Evolutionary conservation across 2,797 vertebrate genomes (phyloP).

Genomic region (Hylomyscus alleni): DNA sequence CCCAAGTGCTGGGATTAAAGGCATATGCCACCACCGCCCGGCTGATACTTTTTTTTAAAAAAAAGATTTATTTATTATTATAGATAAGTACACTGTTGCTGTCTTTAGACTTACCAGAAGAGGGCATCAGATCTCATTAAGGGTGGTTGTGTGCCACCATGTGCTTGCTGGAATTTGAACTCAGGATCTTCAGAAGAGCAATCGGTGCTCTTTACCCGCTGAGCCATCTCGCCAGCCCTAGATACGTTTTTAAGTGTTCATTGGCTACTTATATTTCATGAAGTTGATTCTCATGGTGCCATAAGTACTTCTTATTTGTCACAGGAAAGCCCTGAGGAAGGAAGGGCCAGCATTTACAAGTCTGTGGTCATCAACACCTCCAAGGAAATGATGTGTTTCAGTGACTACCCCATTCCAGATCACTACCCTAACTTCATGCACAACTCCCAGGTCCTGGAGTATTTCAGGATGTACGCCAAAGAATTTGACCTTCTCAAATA

Average conservation of each 20-base stretch:
- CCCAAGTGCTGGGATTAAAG: too few species aligned
- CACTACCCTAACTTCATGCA: conserved; percentile 95
- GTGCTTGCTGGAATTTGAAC: too few species aligned
- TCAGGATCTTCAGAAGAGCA: too few species aligned
- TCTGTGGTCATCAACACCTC: conserved; percentile 95
- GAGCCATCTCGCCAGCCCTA: background rate
- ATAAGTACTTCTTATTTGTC: background rate
- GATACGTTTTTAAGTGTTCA: conserved; percentile 48
- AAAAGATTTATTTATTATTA: too few species aligned
- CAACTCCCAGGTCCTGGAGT: conserved; percentile 92
- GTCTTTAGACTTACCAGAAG: too few species aligned
- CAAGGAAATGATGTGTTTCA: conserved; percentile 98
- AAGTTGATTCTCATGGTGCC: background rate
- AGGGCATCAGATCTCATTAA: too few species aligned
- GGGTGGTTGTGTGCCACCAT: too few species aligned
- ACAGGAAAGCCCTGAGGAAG: conserved; percentile 90
- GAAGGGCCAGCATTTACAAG: conserved; percentile 91
- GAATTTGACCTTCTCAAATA: conserved; percentile 92
- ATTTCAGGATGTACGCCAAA: conserved; percentile 92
- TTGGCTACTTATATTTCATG: background rate
- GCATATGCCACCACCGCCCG: too few species aligned
- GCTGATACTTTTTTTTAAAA: too few species aligned
- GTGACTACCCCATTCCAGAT: conserved; percentile 94
- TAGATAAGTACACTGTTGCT: too few species aligned
- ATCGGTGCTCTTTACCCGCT: too few species aligned